phyloP scores from a whole-genome alignment of 2,797 vertebrate genomes.

The Otolemur crassicaudatus region DNA sequence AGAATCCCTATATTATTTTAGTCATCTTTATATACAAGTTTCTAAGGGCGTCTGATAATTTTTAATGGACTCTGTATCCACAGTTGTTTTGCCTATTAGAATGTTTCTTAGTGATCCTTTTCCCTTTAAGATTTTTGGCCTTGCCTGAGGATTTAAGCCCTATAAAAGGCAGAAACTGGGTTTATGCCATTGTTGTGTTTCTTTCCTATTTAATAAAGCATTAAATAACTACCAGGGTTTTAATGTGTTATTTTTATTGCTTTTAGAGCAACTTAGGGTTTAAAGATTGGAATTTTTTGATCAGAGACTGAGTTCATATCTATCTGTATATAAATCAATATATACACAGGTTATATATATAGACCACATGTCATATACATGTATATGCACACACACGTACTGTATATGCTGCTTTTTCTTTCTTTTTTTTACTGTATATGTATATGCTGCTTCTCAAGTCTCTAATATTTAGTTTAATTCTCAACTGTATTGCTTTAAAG shows the following conservation, averaged over 20 bases:
- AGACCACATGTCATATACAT: not conserved
- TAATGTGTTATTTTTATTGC: not conserved
- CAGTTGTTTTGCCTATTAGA: not conserved
- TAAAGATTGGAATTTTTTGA: slow-evolving; percentile 38
- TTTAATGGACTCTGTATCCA: not conserved
- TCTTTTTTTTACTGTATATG: too few species aligned
- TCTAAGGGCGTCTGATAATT: not conserved
- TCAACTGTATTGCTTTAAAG: slow-evolving; percentile 28
- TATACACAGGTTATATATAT: not conserved
- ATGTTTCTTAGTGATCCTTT: not conserved
- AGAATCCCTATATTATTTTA: not conserved
- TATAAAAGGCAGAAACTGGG: not conserved
- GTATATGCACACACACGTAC: too few species aligned
- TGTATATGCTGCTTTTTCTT: not conserved
- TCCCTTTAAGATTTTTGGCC: not conserved
- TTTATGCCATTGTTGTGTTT: not conserved
- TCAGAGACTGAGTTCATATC: not conserved
- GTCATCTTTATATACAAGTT: not conserved
- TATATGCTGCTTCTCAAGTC: not conserved
- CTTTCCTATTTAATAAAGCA: not conserved
- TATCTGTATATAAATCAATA: not conserved
- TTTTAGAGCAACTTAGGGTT: not conserved
- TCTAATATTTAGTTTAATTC: slow-evolving; percentile 35
- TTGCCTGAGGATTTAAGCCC: not conserved
- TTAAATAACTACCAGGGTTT: not conserved